Conservation (phyloP, 2,888 invertebrate genomes). For the Liopterus haemorrhoidalis region DNA sequence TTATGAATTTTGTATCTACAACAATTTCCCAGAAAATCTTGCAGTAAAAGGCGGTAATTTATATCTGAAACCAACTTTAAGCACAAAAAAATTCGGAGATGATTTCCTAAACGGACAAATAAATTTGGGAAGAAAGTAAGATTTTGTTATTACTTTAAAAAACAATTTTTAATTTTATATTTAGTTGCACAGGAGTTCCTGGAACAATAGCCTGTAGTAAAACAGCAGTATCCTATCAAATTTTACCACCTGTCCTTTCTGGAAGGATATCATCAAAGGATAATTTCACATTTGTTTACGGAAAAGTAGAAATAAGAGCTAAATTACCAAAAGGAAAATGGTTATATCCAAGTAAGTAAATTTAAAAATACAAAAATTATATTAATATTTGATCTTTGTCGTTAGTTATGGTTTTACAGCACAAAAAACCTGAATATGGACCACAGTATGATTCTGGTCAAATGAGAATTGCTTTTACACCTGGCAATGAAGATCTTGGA, state of each 20-base stretch:
- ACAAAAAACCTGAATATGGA: slow-evolving; percentile 59
- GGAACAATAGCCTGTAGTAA: slow-evolving; percentile 45
- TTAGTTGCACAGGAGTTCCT: slow-evolving; percentile 45
- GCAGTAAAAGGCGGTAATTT: slow-evolving; percentile 51
- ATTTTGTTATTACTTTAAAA: slow-evolving; percentile 10
- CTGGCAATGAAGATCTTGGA: slow-evolving; percentile 53
- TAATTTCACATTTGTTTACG: slow-evolving; percentile 62
- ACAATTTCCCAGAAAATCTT: slow-evolving; percentile 52
- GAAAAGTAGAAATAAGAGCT: slow-evolving; percentile 61
- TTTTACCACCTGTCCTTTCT: slow-evolving; percentile 64
- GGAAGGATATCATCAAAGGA: slow-evolving; percentile 58
- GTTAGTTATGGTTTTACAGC: slow-evolving; percentile 62
- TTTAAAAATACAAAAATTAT: not conserved
- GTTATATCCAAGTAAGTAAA: slow-evolving; percentile 63
- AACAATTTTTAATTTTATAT: slow-evolving; percentile 13
- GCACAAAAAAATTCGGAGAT: slow-evolving; percentile 51
- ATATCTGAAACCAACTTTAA: slow-evolving; percentile 55
- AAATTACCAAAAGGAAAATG: slow-evolving; percentile 71
- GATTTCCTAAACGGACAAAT: slow-evolving; percentile 45
- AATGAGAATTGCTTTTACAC: slow-evolving; percentile 63
- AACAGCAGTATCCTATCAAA: slow-evolving; percentile 48
- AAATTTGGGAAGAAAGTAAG: slow-evolving; percentile 40
- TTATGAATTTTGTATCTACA: slow-evolving; percentile 64
- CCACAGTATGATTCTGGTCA: slow-evolving; percentile 58
- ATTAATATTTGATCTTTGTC: slow-evolving; percentile 2